Conservation (phyloP, 1,140 invertebrate species). For the Prorops nasuta region DNA sequence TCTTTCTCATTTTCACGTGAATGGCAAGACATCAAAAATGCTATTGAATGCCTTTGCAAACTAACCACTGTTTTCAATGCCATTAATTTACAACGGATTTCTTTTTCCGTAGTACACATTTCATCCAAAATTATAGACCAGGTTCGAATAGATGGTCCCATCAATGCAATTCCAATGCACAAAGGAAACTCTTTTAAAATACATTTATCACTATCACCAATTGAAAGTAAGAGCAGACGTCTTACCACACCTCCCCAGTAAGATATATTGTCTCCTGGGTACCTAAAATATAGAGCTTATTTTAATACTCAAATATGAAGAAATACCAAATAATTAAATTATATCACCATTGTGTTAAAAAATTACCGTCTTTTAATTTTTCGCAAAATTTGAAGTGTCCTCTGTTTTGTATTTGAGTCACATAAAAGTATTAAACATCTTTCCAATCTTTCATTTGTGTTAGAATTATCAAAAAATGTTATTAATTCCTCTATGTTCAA, state of each 20-base stretch:
- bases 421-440: conserved; percentile 39
- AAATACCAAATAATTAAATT: background rate
- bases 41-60: conserved; percentile 49
- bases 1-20: conserved; percentile 58
- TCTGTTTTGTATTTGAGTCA: background rate
- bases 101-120: conserved; percentile 23
- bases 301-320: conserved; percentile 2
- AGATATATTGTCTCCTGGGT: conserved; percentile 18
- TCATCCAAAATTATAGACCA: conserved; percentile 43
- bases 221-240: background rate
- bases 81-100: conserved; percentile 29
- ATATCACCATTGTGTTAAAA: background rate
- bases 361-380: conserved; percentile 17
- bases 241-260: conserved; percentile 40
- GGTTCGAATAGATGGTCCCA: conserved; percentile 32
- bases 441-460: background rate
- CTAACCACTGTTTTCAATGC: conserved; percentile 29
- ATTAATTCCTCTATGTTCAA: background rate
- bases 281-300: conserved; percentile 11
- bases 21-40: conserved; percentile 63
- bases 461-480: background rate
- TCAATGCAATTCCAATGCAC: conserved; percentile 34
- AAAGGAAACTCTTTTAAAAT: background rate
- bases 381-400: conserved; percentile 2
- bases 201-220: background rate